Evolutionary conservation across 2,888 invertebrate species (phyloP).

Genomic region (Mantis religiosa): DNA sequence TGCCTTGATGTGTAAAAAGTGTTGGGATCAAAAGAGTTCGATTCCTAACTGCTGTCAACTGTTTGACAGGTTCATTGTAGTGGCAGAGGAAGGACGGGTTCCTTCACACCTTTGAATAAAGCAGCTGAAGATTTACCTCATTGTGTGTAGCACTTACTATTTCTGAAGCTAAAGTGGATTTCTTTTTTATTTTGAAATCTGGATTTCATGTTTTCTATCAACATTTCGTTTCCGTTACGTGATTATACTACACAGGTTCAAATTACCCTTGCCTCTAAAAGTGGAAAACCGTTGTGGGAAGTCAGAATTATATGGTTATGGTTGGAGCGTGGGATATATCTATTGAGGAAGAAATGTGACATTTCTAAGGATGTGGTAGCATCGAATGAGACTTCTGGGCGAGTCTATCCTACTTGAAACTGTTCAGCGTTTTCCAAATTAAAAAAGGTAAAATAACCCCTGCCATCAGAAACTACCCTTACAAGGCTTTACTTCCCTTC

Average conservation of each 20-base stretch:
- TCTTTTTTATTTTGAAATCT: background rate
- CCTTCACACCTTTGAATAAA: background rate
- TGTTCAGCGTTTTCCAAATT: no score
- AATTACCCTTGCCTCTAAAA: background rate
- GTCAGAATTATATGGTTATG: background rate
- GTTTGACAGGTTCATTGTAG: slow-evolving; percentile 1
- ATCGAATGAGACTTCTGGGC: no score
- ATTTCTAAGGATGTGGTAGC: no score
- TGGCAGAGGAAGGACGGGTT: background rate
- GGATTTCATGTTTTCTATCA: background rate
- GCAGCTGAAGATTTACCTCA: background rate
- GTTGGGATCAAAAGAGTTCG: background rate
- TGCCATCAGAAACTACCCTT: no score
- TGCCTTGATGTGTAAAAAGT: background rate
- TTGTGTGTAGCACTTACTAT: background rate
- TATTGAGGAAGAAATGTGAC: background rate
- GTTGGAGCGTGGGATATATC: background rate
- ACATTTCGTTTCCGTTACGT: background rate
- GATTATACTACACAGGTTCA: background rate
- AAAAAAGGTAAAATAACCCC: no score
- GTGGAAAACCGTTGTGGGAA: background rate
- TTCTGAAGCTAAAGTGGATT: background rate
- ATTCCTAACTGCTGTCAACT: background rate
- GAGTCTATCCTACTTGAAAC: no score
- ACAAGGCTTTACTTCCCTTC: no score